Percentiles rank a stretch among this genome's conserved stretches.
Conservation (phyloP, 2,888 invertebrate species). For the Himalopsyche japonica region DNA sequence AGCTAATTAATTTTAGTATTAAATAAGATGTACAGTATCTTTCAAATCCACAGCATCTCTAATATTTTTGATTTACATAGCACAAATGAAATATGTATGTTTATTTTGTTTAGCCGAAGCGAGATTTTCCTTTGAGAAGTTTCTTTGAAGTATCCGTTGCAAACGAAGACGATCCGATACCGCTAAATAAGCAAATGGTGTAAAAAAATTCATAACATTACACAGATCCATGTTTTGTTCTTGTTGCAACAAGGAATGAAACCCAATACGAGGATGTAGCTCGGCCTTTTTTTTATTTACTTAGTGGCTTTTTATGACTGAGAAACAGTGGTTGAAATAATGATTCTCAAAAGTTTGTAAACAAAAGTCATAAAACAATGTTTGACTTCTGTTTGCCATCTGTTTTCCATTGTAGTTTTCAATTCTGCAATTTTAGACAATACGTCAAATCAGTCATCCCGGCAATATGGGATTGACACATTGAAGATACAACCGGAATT, state of each 20-base stretch:
- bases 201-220: slow-evolving; percentile 30
- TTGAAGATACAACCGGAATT: too few species aligned
- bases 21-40: too few species aligned
- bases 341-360: background rate
- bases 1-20: too few species aligned
- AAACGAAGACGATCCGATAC: slow-evolving; percentile 11
- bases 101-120: slow-evolving; percentile 20
- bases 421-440: too few species aligned
- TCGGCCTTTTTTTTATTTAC: background rate
- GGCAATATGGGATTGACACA: too few species aligned
- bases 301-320: background rate
- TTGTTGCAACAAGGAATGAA: slow-evolving; percentile 9
- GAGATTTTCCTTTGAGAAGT: slow-evolving; percentile 16
- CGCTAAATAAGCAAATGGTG: slow-evolving; percentile 38
- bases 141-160: slow-evolving; percentile 36
- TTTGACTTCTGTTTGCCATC: too few species aligned
- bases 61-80: background rate
- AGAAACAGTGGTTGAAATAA: background rate
- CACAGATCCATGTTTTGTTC: slow-evolving; percentile 34
- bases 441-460: too few species aligned
- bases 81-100: slow-evolving; percentile 11
- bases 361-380: too few species aligned
- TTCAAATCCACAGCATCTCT: background rate
- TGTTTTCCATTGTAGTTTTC: too few species aligned
- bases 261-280: slow-evolving; percentile 28